These are phyloP conservation scores for Aproaerema taeniolella DNA, from an alignment of 2,888 invertebrate species.

Conservation along the genomic window DNA sequence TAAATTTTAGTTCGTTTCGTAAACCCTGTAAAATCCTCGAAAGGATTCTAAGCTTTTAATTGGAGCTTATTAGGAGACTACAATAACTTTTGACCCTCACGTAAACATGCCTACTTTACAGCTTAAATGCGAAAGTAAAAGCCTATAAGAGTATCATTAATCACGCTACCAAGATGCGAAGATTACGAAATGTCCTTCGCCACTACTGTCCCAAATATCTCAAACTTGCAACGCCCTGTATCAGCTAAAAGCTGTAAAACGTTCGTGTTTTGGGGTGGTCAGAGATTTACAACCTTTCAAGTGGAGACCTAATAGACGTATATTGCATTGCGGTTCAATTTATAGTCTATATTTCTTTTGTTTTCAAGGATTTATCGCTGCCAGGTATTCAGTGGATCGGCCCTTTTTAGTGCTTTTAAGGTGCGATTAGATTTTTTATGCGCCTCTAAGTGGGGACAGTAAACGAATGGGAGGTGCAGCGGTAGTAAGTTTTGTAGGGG, in stretches of 20 bases:
- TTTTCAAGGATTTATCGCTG: constrained; percentile 58
- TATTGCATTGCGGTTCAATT: constrained; percentile 67
- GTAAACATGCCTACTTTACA: too few species aligned
- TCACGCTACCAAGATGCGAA: too few species aligned
- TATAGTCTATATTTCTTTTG: constrained; percentile 70
- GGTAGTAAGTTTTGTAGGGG: too few species aligned
- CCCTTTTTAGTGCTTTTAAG: constrained; percentile 40
- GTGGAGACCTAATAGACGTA: constrained; percentile 69
- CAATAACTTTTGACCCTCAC: too few species aligned
- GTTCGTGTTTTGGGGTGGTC: constrained; percentile 48
- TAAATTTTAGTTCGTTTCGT: too few species aligned
- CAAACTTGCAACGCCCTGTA: constrained; percentile 14
- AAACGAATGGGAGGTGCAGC: background rate
- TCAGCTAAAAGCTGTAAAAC: constrained; percentile 49
- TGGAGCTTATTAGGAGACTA: too few species aligned
- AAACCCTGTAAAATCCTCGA: too few species aligned
- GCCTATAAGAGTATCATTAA: too few species aligned
- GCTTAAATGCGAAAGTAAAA: too few species aligned
- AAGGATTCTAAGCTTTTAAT: too few species aligned
- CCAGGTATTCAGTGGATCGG: constrained; percentile 35
- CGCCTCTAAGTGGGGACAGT: constrained; percentile 11
- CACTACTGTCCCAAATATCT: too few species aligned
- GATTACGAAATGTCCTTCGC: too few species aligned
- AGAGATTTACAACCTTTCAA: constrained; percentile 66
- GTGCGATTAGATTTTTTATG: constrained; percentile 34